Conservation (phyloP, 2,888 invertebrate genomes). For the Eupithecia abbreviata region DNA sequence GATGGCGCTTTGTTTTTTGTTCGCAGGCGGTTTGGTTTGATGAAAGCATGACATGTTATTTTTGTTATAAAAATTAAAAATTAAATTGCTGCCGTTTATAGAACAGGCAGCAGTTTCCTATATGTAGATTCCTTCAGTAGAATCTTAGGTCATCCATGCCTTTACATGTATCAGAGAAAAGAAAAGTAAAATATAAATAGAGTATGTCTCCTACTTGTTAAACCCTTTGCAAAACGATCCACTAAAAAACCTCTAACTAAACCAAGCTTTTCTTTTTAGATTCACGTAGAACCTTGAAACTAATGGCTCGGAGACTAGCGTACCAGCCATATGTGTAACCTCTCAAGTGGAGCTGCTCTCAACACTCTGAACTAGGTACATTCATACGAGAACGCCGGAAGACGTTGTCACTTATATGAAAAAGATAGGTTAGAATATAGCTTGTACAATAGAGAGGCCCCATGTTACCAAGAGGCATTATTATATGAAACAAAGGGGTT, state of each 20-base stretch:
- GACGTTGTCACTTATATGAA: conserved; percentile 21
- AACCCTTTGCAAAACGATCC: no score
- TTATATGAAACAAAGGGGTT: conserved; percentile 6
- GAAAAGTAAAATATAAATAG: no score
- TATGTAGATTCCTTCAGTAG: no score
- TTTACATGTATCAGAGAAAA: no score
- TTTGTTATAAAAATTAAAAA: no score
- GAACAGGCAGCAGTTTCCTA: no score
- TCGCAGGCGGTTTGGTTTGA: no score
- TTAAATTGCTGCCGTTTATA: no score
- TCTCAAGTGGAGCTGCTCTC: conserved; percentile 20
- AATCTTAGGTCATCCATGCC: no score
- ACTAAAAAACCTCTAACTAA: neutral
- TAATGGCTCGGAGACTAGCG: neutral
- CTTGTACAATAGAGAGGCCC: neutral
- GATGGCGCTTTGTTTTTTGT: no score
- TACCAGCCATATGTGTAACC: neutral
- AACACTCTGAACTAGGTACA: conserved; percentile 22
- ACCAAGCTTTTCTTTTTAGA: neutral
- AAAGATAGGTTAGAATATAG: conserved; percentile 11
- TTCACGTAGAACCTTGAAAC: neutral
- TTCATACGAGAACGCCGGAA: conserved; percentile 42
- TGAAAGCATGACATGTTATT: no score
- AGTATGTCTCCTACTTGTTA: no score
- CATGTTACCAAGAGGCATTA: neutral